phyloP scores from a whole-genome alignment of 2,113 vertebrate genomes.

The Willisornis vidua region DNA sequence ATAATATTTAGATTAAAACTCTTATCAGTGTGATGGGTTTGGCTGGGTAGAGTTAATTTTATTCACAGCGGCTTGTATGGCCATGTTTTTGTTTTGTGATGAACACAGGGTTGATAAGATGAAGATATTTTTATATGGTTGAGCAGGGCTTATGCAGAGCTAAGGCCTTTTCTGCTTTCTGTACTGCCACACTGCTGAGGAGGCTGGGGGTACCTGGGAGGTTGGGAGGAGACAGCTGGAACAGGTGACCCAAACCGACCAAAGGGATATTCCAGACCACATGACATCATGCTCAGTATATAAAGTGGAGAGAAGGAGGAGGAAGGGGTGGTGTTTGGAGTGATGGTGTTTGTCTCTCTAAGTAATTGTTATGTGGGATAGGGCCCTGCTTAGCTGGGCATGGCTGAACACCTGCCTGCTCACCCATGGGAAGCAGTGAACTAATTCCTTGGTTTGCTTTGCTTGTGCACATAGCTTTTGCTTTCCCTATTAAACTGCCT shows the following conservation, averaged over 20 bases:
- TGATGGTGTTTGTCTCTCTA: not conserved
- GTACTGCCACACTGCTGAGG: rapidly evolving
- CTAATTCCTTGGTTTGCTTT: not conserved
- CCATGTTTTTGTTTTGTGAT: not conserved
- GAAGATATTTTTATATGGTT: not conserved
- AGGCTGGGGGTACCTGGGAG: not conserved
- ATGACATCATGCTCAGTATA: not conserved
- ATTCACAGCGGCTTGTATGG: not conserved
- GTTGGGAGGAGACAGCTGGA: not conserved
- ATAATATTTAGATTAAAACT: not conserved
- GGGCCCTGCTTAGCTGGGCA: too few species aligned
- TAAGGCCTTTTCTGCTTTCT: not conserved
- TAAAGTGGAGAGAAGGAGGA: not conserved
- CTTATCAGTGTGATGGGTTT: not conserved
- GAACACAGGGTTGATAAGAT: not conserved
- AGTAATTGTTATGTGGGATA: not conserved
- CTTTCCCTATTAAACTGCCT: not conserved
- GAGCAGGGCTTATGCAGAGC: not conserved
- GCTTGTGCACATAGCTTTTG: not conserved
- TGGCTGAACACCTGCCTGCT: not conserved
- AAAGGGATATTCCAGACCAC: not conserved
- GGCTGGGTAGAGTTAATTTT: not conserved
- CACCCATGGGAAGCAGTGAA: not conserved
- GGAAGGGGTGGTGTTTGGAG: not conserved
- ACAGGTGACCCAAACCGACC: not conserved